A percentile compares a stretch with the other conserved stretches of the same genome.
phyloP scores from a whole-genome alignment of 1,140 invertebrate species.

The Sitodiplosis mosellana region DNA sequence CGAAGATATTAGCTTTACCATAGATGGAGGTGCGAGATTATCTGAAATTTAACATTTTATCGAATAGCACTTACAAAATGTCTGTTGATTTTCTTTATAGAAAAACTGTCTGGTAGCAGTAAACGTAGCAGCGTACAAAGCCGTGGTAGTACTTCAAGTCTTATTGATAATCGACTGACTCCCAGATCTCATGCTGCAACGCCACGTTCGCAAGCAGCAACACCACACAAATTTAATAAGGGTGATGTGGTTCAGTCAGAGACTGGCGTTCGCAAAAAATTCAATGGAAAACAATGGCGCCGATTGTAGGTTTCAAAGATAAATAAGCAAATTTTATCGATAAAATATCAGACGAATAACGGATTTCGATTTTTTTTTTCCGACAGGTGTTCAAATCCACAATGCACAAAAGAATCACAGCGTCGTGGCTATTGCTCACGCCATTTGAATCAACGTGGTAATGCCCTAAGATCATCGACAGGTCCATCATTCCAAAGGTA shows the following conservation, averaged over 20 bases:
- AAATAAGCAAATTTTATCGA: slow-evolving; percentile 30
- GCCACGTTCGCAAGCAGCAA: slow-evolving; percentile 77
- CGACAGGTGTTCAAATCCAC: slow-evolving; percentile 51
- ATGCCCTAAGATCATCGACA: slow-evolving; percentile 16
- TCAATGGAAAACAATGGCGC: slow-evolving; percentile 98
- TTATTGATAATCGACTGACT: slow-evolving; percentile 62
- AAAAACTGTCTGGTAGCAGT: slow-evolving; percentile 40
- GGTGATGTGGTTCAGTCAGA: slow-evolving; percentile 93
- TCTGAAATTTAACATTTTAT: too few relatives aligned
- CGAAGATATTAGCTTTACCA: slow-evolving; percentile 71
- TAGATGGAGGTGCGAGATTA: slow-evolving; percentile 56
- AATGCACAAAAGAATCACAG: slow-evolving; percentile 97
- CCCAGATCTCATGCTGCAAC: slow-evolving; percentile 74
- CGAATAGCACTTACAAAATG: too few relatives aligned
- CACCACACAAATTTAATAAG: slow-evolving; percentile 94
- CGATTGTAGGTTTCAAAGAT: slow-evolving; percentile 32
- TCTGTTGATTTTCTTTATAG: too few relatives aligned
- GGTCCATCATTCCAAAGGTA: slow-evolving; percentile 22
- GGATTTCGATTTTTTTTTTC: too few relatives aligned
- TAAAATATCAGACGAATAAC: too few relatives aligned
- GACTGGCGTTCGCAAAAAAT: slow-evolving; percentile 94
- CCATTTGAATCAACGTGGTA: slow-evolving; percentile 55
- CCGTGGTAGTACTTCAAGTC: slow-evolving; percentile 68
- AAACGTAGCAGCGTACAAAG: slow-evolving; percentile 80
- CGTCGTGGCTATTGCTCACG: slow-evolving; percentile 87